Evolutionary conservation across 2,113 vertebrate genomes (phyloP), one percentile per base, ranked within the genome.

Genomic region (Corvus hawaiiensis): DNA sequence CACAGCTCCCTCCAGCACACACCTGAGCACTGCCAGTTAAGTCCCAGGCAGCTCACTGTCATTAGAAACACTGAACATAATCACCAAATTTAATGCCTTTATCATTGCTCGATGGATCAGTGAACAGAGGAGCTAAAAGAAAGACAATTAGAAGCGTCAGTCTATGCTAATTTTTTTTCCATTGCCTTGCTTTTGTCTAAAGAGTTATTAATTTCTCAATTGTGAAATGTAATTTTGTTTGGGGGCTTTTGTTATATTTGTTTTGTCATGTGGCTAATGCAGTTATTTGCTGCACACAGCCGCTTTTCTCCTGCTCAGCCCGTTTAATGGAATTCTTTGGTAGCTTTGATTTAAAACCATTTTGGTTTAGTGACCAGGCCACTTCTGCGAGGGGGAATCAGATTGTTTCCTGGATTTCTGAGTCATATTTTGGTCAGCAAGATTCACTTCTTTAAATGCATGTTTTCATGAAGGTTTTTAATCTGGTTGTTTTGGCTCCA

Each of bases 71-170:
- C 87, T 84, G 94, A 94, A 89, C 87, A 95, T 97, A 97, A 98
- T 97, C 96, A 95, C 93, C 87, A 96, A 97, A 97, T 97, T 96
- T 97, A 98, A 97, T 97, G 95, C 96, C 93, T 97, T 97, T 97
- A 98, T 98, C 96, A 95, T 91, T 86, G 92, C 90, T 97, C 75
- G 96, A 96, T 97, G 94, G 95, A 97, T 98, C 97, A 97, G 86
- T 96, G 97, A 97, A 94, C 95, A 97, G 92, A 93, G 77, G 84
- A 93, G 93, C 95, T 93, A 75, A 92, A 95, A 94, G 95, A 95
- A 97, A 97, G 97, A 97, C 97, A 97, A 97, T 97, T 97, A 97
- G 89, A 94, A 94, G 54, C n/a, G 0, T 94, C 87, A 56, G 72
- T 73, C 94, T 95, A 79, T 49, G 94, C 80, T 96, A 87, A 89